These are phyloP conservation scores for Anas platyrhynchos DNA, from an alignment of 2,113 vertebrate species.

Conservation along the genomic window DNA sequence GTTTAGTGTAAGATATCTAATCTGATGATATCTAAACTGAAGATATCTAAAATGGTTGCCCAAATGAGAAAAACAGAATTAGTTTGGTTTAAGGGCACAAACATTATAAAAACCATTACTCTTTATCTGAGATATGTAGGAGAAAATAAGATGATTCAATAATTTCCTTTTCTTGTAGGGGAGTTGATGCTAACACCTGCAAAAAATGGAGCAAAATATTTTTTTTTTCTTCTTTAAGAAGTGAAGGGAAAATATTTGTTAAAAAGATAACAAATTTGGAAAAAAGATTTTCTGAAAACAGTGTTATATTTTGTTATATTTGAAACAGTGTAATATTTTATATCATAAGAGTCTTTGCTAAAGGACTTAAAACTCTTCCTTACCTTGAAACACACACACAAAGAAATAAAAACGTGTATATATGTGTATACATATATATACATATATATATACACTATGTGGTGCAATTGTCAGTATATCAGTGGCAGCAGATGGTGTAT, in stretches of 20 bases:
- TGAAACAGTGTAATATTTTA: neutral
- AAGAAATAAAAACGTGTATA: neutral
- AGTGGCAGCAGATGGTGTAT: neutral
- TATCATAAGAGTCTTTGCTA: neutral
- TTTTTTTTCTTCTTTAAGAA: neutral
- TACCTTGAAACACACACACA: too few species aligned
- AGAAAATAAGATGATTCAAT: neutral
- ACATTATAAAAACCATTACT: neutral
- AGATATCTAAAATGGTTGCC: neutral
- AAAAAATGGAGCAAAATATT: neutral
- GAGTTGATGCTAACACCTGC: neutral
- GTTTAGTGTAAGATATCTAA: neutral
- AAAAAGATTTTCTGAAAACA: neutral
- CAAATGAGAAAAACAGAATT: neutral
- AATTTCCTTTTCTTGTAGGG: neutral
- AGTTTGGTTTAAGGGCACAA: neutral
- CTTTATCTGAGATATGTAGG: neutral
- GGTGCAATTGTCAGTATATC: neutral
- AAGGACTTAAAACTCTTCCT: neutral
- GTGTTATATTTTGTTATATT: neutral
- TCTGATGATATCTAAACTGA: fast-evolving
- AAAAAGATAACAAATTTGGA: neutral
- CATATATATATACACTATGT: neutral
- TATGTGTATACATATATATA: too few species aligned
- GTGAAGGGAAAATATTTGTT: neutral